Evolutionary conservation across 2,797 vertebrate genomes (phyloP).

Genomic region (Microctenopoma steveboyesi): DNA sequence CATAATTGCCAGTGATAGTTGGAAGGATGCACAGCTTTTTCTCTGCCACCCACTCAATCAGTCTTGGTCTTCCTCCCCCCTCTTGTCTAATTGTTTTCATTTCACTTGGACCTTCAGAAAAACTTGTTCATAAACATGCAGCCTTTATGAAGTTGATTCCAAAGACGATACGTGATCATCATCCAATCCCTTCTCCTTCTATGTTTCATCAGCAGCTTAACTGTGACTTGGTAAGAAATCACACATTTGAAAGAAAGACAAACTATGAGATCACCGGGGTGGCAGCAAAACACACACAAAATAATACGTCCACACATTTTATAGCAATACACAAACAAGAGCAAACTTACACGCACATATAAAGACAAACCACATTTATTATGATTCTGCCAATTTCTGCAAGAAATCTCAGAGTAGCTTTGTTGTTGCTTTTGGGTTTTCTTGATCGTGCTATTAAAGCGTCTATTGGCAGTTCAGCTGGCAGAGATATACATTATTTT

Average conservation of each 20-base stretch:
- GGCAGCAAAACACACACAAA: conserved; percentile 12
- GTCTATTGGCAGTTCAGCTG: conserved; percentile 70
- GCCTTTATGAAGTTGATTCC: conserved; percentile 38
- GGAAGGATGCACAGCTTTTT: conserved; percentile 57
- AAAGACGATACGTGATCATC: conserved; percentile 47
- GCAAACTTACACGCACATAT: conserved; percentile 31
- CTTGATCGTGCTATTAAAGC: conserved; percentile 77
- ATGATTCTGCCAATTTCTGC: conserved; percentile 68
- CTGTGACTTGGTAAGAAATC: conserved; percentile 57
- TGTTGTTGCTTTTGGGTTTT: conserved; percentile 73
- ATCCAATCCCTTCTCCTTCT: conserved; percentile 1
- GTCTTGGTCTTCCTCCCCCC: conserved; percentile 26
- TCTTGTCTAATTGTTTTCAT: conserved; percentile 37
- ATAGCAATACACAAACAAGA: conserved; percentile 31
- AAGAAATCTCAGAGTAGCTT: conserved; percentile 72
- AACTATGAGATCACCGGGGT: conserved; percentile 51
- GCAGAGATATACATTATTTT: conserved; percentile 76
- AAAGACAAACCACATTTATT: conserved; percentile 58
- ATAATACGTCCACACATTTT: conserved; percentile 8
- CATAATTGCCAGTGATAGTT: conserved; percentile 67
- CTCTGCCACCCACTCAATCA: conserved; percentile 63
- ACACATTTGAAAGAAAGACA: conserved; percentile 45
- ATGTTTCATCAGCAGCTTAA: conserved; percentile 9
- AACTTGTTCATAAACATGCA: conserved; percentile 41
- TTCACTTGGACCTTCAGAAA: conserved; percentile 53